Evolutionary conservation across 35 echinoderm and acorn worm genomes (phyloP).

Genomic region (Diadema setosum): DNA sequence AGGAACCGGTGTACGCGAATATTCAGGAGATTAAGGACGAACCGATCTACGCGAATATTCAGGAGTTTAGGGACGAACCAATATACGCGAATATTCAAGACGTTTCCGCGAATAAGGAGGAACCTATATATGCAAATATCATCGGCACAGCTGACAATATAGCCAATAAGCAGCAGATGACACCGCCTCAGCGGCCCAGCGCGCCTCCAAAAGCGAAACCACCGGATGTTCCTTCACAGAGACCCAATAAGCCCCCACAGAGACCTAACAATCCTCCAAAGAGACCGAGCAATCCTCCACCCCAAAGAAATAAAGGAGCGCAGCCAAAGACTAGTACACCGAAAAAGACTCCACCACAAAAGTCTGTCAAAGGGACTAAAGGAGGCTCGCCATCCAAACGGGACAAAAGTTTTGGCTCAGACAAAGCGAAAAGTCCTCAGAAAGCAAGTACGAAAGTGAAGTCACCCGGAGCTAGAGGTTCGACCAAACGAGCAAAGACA

Average conservation of each 20-base stretch:
- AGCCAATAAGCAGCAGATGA: too few species aligned
- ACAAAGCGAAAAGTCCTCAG: neutral
- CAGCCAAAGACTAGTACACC: neutral
- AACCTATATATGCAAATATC: too few species aligned
- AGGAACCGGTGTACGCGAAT: conserved; percentile 26
- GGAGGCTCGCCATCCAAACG: too few species aligned
- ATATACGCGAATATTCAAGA: neutral
- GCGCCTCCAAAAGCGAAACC: neutral
- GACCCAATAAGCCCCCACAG: neutral
- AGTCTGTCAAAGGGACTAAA: too few species aligned
- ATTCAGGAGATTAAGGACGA: neutral
- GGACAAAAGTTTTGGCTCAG: too few species aligned
- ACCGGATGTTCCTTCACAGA: neutral
- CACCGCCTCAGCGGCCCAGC: neutral
- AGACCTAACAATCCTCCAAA: neutral
- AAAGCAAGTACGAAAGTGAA: too few species aligned
- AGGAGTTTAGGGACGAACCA: neutral
- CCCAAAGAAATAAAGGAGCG: neutral
- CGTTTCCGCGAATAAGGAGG: too few species aligned
- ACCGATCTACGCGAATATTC: neutral
- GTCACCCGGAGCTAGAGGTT: neutral
- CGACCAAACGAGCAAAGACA: neutral
- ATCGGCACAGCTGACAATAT: too few species aligned
- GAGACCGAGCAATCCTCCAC: neutral
- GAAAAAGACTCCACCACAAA: neutral